Conservation (phyloP, 1,140 invertebrate genomes). For the Cotesia typhae region DNA sequence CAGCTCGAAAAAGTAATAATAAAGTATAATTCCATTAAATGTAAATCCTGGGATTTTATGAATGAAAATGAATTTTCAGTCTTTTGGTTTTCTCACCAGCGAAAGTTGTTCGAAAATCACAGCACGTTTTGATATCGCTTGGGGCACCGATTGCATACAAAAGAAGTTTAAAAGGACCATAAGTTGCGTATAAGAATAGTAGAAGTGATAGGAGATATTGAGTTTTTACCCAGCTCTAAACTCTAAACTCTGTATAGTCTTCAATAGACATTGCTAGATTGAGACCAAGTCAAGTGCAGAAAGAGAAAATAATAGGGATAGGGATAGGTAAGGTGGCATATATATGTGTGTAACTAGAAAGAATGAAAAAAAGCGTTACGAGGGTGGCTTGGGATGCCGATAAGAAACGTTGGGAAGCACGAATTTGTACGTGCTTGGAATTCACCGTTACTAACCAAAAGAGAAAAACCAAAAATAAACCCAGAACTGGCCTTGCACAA, state of each 20-base stretch:
- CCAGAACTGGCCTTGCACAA: slow-evolving; percentile 16
- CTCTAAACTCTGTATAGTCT: no score
- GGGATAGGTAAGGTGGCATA: not conserved
- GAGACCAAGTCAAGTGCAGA: slow-evolving; percentile 31
- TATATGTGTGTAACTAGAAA: not conserved
- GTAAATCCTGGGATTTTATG: not conserved
- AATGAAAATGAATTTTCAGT: slow-evolving; percentile 18
- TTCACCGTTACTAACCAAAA: slow-evolving; percentile 34
- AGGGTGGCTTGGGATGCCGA: slow-evolving; percentile 38
- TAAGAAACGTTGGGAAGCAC: slow-evolving; percentile 51
- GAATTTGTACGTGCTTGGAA: slow-evolving; percentile 56
- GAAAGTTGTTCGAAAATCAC: not conserved
- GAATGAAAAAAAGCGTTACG: slow-evolving; percentile 21
- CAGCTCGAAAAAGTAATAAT: not conserved
- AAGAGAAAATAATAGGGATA: slow-evolving; percentile 8
- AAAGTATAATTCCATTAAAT: not conserved
- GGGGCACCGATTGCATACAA: slow-evolving; percentile 4
- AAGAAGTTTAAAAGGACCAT: slow-evolving; percentile 9
- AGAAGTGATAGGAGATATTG: slow-evolving; percentile 33
- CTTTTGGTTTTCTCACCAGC: not conserved
- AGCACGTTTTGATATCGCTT: slow-evolving; percentile 11
- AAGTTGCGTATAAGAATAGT: slow-evolving; percentile 35
- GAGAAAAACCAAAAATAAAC: slow-evolving; percentile 24
- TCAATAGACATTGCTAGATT: slow-evolving; percentile 25
- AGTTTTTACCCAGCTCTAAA: not conserved